Evolutionary conservation across 2,113 vertebrate species (phyloP).

Genomic region (Osmerus eperlanus): DNA sequence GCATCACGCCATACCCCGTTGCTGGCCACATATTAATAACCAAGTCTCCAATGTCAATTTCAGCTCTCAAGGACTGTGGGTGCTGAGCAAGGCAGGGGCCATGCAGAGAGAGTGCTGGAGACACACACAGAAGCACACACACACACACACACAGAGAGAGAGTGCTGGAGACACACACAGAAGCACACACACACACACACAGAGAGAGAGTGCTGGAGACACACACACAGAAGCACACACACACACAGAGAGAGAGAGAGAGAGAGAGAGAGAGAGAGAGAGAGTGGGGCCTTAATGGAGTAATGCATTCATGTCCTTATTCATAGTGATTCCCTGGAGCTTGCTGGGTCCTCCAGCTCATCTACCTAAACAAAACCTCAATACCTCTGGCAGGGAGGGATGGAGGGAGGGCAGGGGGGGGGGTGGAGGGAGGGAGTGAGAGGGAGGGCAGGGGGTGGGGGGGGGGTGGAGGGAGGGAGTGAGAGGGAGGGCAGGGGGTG

Average conservation of each 20-base stretch:
- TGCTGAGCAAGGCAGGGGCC: conserved; percentile 55
- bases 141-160: no score
- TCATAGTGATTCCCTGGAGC: conserved; percentile 55
- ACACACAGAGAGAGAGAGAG: no score
- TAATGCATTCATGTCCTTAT: conserved; percentile 63
- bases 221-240: conserved; percentile 5
- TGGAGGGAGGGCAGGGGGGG: conserved; percentile 23
- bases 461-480: no score
- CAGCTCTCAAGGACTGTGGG: conserved; percentile 63
- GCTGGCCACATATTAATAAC: conserved; percentile 51
- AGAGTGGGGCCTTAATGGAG: conserved; percentile 32
- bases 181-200: no score
- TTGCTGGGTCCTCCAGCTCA: conserved; percentile 57
- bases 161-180: no score
- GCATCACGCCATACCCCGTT: conserved; percentile 15
- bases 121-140: no score
- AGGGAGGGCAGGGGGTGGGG: background rate
- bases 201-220: conserved; percentile 7
- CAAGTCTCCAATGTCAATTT: conserved; percentile 67
- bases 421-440: background rate
- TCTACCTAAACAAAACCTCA: conserved; percentile 69
- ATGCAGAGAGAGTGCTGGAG: conserved; percentile 43
- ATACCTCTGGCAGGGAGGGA: conserved; percentile 54
- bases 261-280: background rate
- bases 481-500: no score